These are phyloP conservation scores for Halocynthia aurantium DNA, from an alignment of 23 tunicate species.

Conservation along the genomic window DNA sequence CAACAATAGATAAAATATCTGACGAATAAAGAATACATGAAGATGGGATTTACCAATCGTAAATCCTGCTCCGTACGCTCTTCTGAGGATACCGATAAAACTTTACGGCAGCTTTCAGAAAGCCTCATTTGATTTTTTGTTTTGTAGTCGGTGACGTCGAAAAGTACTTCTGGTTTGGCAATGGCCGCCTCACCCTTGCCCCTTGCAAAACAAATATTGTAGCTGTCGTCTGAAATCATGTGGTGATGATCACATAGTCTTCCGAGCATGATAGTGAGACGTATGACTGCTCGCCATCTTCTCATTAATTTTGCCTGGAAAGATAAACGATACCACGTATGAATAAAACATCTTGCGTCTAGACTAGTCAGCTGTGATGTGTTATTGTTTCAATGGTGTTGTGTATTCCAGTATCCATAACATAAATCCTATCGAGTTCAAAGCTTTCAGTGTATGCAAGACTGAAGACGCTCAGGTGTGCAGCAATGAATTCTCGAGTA, in stretches of 20 bases:
- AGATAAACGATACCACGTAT: background rate
- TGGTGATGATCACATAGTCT: conserved; percentile 50
- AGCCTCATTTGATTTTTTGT: conserved; percentile 75
- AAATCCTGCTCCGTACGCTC: conserved; percentile 59
- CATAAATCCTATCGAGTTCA: no score
- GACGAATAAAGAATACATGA: background rate
- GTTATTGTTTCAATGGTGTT: no score
- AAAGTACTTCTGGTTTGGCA: conserved; percentile 48
- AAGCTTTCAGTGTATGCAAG: no score
- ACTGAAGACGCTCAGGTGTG: no score
- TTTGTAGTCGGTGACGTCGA: conserved; percentile 77
- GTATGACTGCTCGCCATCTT: conserved; percentile 36
- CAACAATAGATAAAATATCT: background rate
- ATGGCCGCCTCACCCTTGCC: conserved; percentile 8
- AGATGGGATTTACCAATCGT: conserved; percentile 26
- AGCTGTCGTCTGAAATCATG: conserved; percentile 56
- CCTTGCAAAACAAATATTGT: conserved; percentile 39
- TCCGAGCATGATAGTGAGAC: conserved; percentile 44
- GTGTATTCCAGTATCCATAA: no score
- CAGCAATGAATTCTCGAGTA: no score
- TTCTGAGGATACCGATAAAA: conserved; percentile 32
- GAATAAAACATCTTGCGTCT: no score
- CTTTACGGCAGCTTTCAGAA: conserved; percentile 58
- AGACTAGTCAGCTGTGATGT: no score
- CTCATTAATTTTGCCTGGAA: conserved; percentile 49